Evolutionary conservation across 2,888 invertebrate species (phyloP), one percentile per base, ranked within the genome.

Genomic region (Acrobasis repandana): DNA sequence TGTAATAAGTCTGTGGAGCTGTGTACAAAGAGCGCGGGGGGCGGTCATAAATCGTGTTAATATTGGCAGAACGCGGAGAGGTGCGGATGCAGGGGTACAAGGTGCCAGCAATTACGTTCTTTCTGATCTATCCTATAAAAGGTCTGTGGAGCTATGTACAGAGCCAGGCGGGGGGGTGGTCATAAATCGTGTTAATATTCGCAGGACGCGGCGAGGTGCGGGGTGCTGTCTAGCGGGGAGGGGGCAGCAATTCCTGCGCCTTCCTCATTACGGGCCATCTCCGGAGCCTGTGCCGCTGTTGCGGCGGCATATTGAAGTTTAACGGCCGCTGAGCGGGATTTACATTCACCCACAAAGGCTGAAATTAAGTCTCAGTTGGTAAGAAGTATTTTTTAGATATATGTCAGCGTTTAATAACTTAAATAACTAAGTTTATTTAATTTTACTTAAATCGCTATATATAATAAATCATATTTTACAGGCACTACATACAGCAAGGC

Each of bases 141-240:
- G n/a, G 52, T 52, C 52, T 36, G 34, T 36, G 52, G 1, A 36
- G 34, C 15, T 16, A 36, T 16, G 36, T 36, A 52, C 36, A 33
- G 20, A 20, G n/a, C 9, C 14, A 4, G 54, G 49, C 16, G 28
- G 18, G 49, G 47, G 50, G 58, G 14, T 38, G 49, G 49, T 36
- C 58, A 38, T 58, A 58, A 58, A 58, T 58, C 58, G 36, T 49
- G 58, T 58, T 58, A 58, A 58, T 58, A 58, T 58, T 58, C 48
- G 20, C 18, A 38, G 5, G 38, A 8, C 58, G 46, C 56, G 58
- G 38, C 18, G 38, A 38, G 38, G 20, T 18, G 38, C 9, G 54
- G 8, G 36, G 16, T 34, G 34, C 50, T 11, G 28, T n/a, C 50
- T 28, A 28, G 28, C 28, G 18, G 18, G 28, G 50, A 28, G 50